Percentiles rank a stretch among this genome's conserved stretches.
These are phyloP conservation scores for Leptogaster cylindrica DNA, from an alignment of 2,888 invertebrate species.

Conservation along the genomic window DNA sequence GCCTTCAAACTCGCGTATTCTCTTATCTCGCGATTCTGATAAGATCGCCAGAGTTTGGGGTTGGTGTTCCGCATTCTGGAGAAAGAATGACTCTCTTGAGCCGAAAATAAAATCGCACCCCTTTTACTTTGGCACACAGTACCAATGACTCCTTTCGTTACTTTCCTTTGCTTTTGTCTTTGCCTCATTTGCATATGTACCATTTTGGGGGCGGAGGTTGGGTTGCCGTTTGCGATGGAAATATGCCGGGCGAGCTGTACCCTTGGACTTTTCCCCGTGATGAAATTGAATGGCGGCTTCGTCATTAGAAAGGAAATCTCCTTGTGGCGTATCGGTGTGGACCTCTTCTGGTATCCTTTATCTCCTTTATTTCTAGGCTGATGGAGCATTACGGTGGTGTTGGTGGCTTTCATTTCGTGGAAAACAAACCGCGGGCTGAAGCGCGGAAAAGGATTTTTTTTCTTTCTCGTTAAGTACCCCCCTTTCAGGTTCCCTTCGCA, in stretches of 20 bases:
- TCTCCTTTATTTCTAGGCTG: constrained; percentile 24
- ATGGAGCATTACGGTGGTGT: constrained; percentile 22
- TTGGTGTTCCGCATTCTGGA: neutral
- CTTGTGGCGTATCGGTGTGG: constrained; percentile 20
- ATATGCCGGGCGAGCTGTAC: constrained; percentile 8
- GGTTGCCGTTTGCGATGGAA: neutral
- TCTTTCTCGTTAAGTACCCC: constrained; percentile 42
- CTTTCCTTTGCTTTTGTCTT: constrained; percentile 39
- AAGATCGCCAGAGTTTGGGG: neutral
- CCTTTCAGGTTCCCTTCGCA: constrained; percentile 17
- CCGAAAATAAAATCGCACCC: constrained; percentile 30
- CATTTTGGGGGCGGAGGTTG: constrained; percentile 11
- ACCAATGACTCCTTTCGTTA: constrained; percentile 32
- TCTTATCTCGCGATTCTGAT: constrained; percentile 38
- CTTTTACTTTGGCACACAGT: constrained; percentile 32
- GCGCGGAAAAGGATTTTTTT: constrained; percentile 44
- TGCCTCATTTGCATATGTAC: constrained; percentile 42
- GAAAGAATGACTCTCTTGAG: constrained; percentile 11
- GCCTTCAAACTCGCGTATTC: constrained; percentile 37
- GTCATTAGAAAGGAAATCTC: constrained; percentile 43
- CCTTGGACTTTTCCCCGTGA: constrained; percentile 22
- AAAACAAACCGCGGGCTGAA: constrained; percentile 34
- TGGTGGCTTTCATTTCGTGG: constrained; percentile 36
- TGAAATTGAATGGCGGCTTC: constrained; percentile 40
- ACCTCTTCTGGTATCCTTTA: constrained; percentile 33